phyloP scores from a whole-genome alignment of 2,888 invertebrate genomes.

The Crossocerus cetratus region DNA sequence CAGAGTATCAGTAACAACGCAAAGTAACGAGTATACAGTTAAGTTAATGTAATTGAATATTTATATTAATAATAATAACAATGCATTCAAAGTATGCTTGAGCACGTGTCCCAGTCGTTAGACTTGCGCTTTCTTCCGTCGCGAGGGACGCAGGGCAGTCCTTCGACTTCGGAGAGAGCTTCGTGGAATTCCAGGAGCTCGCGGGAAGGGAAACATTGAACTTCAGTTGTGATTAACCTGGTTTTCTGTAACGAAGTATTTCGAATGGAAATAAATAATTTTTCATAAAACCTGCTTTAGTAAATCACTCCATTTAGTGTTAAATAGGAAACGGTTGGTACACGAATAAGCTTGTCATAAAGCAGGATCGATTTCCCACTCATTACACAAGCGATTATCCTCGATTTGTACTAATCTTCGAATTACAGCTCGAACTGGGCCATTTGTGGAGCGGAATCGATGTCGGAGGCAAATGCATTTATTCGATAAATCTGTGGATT shows the following conservation, averaged over 20 bases:
- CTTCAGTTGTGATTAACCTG: conserved; percentile 45
- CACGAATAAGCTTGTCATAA: no score
- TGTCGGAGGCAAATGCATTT: conserved; percentile 33
- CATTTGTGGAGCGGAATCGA: no score
- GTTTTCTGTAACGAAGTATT: conserved; percentile 45
- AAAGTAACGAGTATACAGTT: conserved; percentile 34
- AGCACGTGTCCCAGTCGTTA: conserved; percentile 56
- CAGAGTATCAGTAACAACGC: conserved; percentile 35
- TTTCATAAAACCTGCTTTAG: conserved; percentile 54
- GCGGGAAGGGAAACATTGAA: conserved; percentile 28
- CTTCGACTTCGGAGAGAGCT: conserved; percentile 12
- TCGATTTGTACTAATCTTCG: no score
- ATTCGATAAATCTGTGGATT: conserved; percentile 39
- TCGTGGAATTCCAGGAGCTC: neutral
- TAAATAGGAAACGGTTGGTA: no score
- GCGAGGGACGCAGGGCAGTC: conserved; percentile 24
- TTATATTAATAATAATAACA: conserved; percentile 61
- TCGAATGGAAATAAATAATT: conserved; percentile 65
- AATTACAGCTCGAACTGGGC: neutral
- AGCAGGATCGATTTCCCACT: no score
- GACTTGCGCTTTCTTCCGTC: conserved; percentile 43
- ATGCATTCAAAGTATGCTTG: conserved; percentile 62
- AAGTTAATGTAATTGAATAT: conserved; percentile 62
- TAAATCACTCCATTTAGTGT: neutral
- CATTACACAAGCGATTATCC: no score